phyloP scores from a whole-genome alignment of 1,140 invertebrate species.

The Nymphalis io region DNA sequence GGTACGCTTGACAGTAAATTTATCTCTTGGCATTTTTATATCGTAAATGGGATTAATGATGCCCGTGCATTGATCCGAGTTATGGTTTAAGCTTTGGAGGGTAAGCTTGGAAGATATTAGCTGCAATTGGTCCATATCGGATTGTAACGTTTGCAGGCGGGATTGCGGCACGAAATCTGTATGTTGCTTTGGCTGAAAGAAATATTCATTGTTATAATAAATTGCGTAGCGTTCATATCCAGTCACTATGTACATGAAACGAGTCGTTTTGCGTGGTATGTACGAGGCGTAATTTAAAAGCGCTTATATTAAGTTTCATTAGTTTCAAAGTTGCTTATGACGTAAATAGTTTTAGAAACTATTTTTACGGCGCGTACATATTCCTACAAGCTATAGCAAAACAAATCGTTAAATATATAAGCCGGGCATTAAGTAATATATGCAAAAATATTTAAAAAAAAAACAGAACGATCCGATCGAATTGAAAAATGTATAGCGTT shows the following conservation, averaged over 20 bases:
- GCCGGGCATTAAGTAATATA: too few relatives aligned
- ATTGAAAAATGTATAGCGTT: too few relatives aligned
- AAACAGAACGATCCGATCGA: too few relatives aligned
- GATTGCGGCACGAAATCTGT: slow-evolving; percentile 55
- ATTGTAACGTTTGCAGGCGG: slow-evolving; percentile 42
- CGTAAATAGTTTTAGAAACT: not conserved
- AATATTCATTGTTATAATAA: not conserved
- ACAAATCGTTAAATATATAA: too few relatives aligned
- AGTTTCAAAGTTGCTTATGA: not conserved
- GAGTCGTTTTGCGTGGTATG: too few relatives aligned
- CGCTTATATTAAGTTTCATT: too few relatives aligned
- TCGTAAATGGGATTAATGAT: slow-evolving; percentile 71
- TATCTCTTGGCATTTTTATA: slow-evolving; percentile 63
- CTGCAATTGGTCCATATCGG: slow-evolving; percentile 31
- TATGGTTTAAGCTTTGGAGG: slow-evolving; percentile 36
- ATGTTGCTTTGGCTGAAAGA: slow-evolving; percentile 17
- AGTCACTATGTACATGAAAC: too few relatives aligned
- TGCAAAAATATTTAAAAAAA: too few relatives aligned
- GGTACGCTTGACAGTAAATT: slow-evolving; percentile 64
- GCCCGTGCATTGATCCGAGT: slow-evolving; percentile 50
- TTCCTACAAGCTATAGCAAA: too few relatives aligned
- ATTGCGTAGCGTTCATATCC: too few relatives aligned
- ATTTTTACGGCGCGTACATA: too few relatives aligned
- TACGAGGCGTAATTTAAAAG: too few relatives aligned
- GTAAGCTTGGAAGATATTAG: slow-evolving; percentile 38